Conservation (phyloP, 64 coral and sea anemone species). For the Stichodactyla mertensii region DNA sequence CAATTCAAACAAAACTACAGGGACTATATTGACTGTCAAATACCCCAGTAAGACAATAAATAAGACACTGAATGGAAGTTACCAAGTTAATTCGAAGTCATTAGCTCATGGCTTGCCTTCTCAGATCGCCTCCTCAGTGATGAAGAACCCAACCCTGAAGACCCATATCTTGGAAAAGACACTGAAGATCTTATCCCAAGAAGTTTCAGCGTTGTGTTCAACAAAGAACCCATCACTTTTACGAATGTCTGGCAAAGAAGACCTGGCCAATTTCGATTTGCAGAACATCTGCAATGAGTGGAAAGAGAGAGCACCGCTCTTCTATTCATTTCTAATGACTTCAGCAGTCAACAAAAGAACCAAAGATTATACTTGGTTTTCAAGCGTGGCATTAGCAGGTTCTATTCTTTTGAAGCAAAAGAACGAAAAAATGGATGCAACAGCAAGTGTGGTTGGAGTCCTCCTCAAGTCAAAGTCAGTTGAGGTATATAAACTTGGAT, state of each 20-base stretch:
- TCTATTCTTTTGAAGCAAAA: slow-evolving; percentile 61
- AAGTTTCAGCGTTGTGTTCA: slow-evolving; percentile 25
- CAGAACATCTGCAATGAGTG: slow-evolving; percentile 39
- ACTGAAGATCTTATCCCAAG: slow-evolving; percentile 29
- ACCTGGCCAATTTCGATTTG: slow-evolving; percentile 48
- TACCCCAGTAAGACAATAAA: slow-evolving; percentile 19
- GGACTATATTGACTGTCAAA: too few species aligned
- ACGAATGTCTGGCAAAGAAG: slow-evolving; percentile 38
- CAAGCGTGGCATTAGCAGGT: slow-evolving; percentile 47
- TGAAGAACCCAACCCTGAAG: slow-evolving; percentile 23
- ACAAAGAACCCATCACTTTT: slow-evolving; percentile 45
- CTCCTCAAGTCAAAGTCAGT: slow-evolving; percentile 33
- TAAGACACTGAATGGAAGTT: slow-evolving; percentile 29
- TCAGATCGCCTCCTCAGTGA: slow-evolving; percentile 25
- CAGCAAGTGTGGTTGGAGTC: slow-evolving; percentile 46
- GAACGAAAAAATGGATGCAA: slow-evolving; percentile 58
- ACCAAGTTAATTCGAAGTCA: slow-evolving; percentile 40
- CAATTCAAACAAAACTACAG: too few species aligned
- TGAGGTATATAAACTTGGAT: slow-evolving; percentile 17
- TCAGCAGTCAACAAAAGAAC: slow-evolving; percentile 28
- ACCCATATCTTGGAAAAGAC: slow-evolving; percentile 18
- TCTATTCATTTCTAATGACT: slow-evolving; percentile 57
- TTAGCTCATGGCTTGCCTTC: slow-evolving; percentile 36
- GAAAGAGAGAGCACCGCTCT: slow-evolving; percentile 11
- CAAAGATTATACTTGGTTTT: slow-evolving; percentile 30